Conservation (phyloP, 2,888 invertebrate species). For the Lysandra coridon region DNA sequence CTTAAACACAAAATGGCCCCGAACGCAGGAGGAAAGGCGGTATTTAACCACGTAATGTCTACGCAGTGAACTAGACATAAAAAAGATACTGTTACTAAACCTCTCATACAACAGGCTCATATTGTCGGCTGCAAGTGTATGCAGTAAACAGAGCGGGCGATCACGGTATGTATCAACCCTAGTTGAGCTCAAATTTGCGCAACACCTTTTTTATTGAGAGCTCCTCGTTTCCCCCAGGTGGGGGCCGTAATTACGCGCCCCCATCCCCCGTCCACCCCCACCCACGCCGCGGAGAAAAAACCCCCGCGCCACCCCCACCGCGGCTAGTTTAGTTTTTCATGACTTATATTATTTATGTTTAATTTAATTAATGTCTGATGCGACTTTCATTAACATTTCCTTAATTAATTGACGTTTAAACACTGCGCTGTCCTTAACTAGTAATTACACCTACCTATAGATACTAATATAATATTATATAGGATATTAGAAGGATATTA, state of each 20-base stretch:
- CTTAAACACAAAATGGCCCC: no score
- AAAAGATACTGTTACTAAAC: no score
- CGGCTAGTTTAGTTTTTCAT: conserved; percentile 12
- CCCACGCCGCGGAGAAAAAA: conserved; percentile 7
- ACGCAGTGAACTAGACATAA: no score
- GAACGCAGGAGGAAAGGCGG: no score
- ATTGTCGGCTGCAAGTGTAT: background rate
- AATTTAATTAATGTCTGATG: conserved; percentile 15
- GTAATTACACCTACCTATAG: background rate
- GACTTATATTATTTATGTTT: conserved; percentile 16
- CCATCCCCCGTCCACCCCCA: background rate
- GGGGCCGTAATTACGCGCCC: conserved; percentile 57
- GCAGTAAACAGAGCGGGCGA: background rate
- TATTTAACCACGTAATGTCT: no score
- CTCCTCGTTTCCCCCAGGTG: conserved; percentile 40
- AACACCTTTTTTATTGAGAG: conserved; percentile 60
- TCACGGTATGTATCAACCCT: conserved; percentile 36
- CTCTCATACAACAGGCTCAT: background rate
- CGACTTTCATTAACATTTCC: background rate
- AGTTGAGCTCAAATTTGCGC: conserved; percentile 56
- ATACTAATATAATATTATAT: no score
- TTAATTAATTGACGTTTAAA: background rate
- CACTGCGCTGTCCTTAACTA: background rate
- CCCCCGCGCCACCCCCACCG: background rate
- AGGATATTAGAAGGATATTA: no score